Evolutionary conservation across 2,113 vertebrate genomes (phyloP), one percentile per base, ranked within the genome.

Genomic region (Calcarius ornatus): DNA sequence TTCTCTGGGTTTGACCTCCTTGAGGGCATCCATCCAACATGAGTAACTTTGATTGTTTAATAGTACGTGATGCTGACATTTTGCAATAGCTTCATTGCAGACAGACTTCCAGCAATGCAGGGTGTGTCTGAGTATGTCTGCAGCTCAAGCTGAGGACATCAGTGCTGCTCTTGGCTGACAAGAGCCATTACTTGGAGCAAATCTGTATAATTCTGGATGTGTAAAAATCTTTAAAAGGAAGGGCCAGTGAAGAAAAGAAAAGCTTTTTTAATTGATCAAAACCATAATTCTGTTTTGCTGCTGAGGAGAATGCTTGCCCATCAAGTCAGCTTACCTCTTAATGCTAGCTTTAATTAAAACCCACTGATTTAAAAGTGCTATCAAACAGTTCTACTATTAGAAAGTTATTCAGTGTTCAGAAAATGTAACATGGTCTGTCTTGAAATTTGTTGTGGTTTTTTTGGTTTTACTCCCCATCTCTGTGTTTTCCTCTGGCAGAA

Each of bases 1-100:
- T 96, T 95, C 86, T 96, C 90, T 84, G 75, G 88, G 64, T 27
- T 43, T 97, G 92, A 96, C 89, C 88, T 96, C 33, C 69, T 91
- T 80, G 53, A 68, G 91, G 92, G 95, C 92, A 75, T 73, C 35
- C 42, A n/a, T 88, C 95, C 95, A 97, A 6, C 83, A 57, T 88
- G 33, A 84, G 72, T 91, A 88, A 94, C 47, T 95, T 78, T 0
- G 50, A 70, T 94, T 97, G 81, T 88, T 93, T 92, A 81, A 73
- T 45, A 57, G 72, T 86, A 86, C 5, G 4, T 76, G 85, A 81
- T 88, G 90, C 47, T 86, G 38, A 65, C 31, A 14, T 96, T 94
- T 91, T 94, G 95, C 92, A 95, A 94, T 76, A 81, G 76, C 33
- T 65, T 54, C 24, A 1, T 64, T 93, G 10, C 66, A 65, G 92